Percentiles rank a stretch among this genome's conserved stretches.
Evolutionary conservation across 2,113 vertebrate species (phyloP).

Genomic region (Crotalus viridis): DNA sequence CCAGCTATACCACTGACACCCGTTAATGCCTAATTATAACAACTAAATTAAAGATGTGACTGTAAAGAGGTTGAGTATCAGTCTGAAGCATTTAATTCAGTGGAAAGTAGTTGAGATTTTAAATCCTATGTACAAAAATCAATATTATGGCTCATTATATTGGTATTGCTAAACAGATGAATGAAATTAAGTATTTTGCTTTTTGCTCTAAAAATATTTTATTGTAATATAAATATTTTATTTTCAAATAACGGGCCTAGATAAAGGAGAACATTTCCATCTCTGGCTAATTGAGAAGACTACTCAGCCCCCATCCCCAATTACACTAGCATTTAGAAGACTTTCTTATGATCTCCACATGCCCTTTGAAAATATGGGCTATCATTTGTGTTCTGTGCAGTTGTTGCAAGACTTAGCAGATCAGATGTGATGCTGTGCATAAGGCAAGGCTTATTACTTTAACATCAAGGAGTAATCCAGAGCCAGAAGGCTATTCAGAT

Average conservation of each 20-base stretch:
- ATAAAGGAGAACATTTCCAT: constrained; percentile 61
- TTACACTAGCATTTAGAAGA: constrained; percentile 42
- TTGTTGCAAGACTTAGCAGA: neutral
- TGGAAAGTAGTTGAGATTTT: constrained; percentile 86
- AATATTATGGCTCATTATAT: constrained; percentile 82
- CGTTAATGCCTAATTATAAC: constrained; percentile 99
- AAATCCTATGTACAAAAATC: constrained; percentile 82
- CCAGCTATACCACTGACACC: constrained; percentile 96
- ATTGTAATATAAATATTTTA: constrained; percentile 64
- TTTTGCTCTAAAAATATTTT: constrained; percentile 61
- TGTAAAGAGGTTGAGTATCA: constrained; percentile 84
- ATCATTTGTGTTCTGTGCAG: neutral
- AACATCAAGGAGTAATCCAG: neutral
- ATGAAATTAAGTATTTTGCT: constrained; percentile 77
- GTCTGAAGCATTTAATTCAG: constrained; percentile 90
- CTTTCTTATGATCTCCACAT: constrained; percentile 50
- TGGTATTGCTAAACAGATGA: constrained; percentile 81
- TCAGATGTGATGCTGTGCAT: neutral
- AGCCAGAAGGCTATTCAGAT: neutral
- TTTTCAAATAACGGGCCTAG: constrained; percentile 52
- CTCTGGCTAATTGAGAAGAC: constrained; percentile 61
- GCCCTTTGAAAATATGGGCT: constrained; percentile 38
- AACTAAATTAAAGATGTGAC: constrained; percentile 98
- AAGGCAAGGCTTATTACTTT: neutral
- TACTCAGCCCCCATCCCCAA: constrained; percentile 34